Conservation (phyloP, 2,888 invertebrate genomes). For the Mamestra brassicae region DNA sequence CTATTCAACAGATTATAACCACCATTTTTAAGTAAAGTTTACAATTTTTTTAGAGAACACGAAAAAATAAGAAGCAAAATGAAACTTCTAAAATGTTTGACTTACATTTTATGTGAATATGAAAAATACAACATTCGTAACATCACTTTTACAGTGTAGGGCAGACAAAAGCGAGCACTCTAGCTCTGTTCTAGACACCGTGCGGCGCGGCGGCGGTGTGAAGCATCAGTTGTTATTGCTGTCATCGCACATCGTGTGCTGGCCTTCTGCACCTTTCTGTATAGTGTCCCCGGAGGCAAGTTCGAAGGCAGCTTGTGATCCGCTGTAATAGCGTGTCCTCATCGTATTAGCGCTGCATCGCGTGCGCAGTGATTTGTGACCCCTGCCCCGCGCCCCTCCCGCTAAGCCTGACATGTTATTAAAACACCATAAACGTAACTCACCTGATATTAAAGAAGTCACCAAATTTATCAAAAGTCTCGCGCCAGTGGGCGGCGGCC, state of each 20-base stretch:
- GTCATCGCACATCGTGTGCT: neutral
- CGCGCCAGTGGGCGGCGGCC: conserved; percentile 10
- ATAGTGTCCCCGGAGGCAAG: neutral
- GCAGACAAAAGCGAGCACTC: neutral
- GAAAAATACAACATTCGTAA: too few relatives aligned
- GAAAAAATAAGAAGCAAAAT: too few relatives aligned
- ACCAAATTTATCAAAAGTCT: conserved; percentile 29
- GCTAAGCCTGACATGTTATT: conserved; percentile 58
- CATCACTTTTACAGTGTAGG: neutral
- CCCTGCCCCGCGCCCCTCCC: neutral
- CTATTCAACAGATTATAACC: too few relatives aligned
- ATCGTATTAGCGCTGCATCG: conserved; percentile 30
- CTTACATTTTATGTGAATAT: too few relatives aligned
- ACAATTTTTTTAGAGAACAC: too few relatives aligned
- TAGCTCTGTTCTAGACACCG: neutral
- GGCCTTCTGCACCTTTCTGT: neutral
- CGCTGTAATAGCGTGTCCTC: conserved; percentile 18
- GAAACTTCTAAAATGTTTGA: too few relatives aligned
- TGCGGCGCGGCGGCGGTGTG: neutral
- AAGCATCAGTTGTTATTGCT: neutral
- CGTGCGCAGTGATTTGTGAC: conserved; percentile 45
- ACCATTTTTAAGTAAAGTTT: too few relatives aligned
- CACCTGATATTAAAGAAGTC: conserved; percentile 30
- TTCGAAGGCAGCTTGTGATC: conserved; percentile 22
- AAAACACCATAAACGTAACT: conserved; percentile 57